A percentile compares a stretch with the other conserved stretches of the same genome.
phyloP scores from a whole-genome alignment of 1,140 invertebrate genomes.

The Drosophila subobscura region DNA sequence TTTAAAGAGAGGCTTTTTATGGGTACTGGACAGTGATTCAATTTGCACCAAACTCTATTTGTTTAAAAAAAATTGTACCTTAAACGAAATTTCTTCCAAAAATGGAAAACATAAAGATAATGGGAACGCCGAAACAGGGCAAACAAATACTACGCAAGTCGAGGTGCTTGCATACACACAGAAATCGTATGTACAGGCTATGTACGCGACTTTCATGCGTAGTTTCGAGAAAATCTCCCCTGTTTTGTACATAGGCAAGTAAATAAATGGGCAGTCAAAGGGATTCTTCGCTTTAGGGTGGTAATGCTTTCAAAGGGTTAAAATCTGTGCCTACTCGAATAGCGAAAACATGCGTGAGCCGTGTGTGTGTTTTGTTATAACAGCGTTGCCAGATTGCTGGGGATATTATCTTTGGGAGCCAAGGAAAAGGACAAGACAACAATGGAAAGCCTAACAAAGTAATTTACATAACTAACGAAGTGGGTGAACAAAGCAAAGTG shows the following conservation, averaged over 20 bases:
- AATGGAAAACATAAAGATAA: conserved; percentile 13
- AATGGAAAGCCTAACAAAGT: conserved; percentile 70
- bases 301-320: conserved; percentile 65
- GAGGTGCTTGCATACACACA: conserved; percentile 7
- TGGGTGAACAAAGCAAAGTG: conserved; percentile 59
- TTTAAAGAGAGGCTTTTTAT: too few relatives aligned
- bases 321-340: conserved; percentile 68
- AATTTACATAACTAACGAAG: conserved; percentile 80
- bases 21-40: too few relatives aligned
- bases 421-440: conserved; percentile 46
- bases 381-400: conserved; percentile 72
- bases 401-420: conserved; percentile 52
- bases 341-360: conserved; percentile 61
- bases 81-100: conserved; percentile 30
- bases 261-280: conserved; percentile 35
- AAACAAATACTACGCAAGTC: conserved; percentile 7
- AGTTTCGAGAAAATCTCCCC: conserved; percentile 76
- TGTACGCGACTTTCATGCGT: conserved; percentile 68
- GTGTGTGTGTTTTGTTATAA: conserved; percentile 31
- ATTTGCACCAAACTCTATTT: not conserved
- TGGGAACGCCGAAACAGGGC: conserved; percentile 31
- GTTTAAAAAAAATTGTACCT: conserved; percentile 22
- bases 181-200: conserved; percentile 6
- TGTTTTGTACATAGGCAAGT: conserved; percentile 51
- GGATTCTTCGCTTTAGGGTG: conserved; percentile 50